phyloP scores from a whole-genome alignment of 2,888 invertebrate genomes.

The Oscheius sp. region DNA sequence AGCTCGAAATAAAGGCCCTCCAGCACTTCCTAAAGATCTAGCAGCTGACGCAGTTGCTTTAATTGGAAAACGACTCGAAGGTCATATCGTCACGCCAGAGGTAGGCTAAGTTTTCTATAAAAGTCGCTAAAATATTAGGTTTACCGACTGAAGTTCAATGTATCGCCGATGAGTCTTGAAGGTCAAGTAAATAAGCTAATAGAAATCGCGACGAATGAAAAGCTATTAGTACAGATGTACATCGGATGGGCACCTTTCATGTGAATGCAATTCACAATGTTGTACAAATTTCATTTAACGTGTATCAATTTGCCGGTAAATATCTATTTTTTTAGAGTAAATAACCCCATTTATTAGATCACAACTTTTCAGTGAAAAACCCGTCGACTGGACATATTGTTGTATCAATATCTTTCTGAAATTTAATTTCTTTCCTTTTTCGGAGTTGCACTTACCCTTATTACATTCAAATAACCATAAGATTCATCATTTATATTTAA shows the following conservation, averaged over 20 bases:
- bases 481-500: slow-evolving; percentile 39
- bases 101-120: not conserved
- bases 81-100: slow-evolving; percentile 75
- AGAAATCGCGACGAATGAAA: slow-evolving; percentile 85
- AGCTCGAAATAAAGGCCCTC: not conserved
- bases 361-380: not conserved
- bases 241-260: slow-evolving; percentile 86
- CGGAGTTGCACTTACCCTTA: not conserved
- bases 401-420: not conserved
- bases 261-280: too few species aligned
- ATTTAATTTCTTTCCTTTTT: not conserved
- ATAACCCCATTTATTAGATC: not conserved
- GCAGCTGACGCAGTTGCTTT: slow-evolving; percentile 71
- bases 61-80: slow-evolving; percentile 84
- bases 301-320: too few species aligned
- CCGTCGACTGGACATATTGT: not conserved
- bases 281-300: too few species aligned
- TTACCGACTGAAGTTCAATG: slow-evolving; percentile 30
- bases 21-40: not conserved
- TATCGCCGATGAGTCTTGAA: slow-evolving; percentile 56
- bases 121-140: slow-evolving; percentile 7
- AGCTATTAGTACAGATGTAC: slow-evolving; percentile 93
- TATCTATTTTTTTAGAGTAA: too few species aligned
- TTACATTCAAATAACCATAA: slow-evolving; percentile 34
- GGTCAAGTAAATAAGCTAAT: slow-evolving; percentile 83